A percentile compares a stretch with the other conserved stretches of the same genome.
Evolutionary conservation across 2,888 invertebrate species (phyloP).

Genomic region (Melanchra persicariae): DNA sequence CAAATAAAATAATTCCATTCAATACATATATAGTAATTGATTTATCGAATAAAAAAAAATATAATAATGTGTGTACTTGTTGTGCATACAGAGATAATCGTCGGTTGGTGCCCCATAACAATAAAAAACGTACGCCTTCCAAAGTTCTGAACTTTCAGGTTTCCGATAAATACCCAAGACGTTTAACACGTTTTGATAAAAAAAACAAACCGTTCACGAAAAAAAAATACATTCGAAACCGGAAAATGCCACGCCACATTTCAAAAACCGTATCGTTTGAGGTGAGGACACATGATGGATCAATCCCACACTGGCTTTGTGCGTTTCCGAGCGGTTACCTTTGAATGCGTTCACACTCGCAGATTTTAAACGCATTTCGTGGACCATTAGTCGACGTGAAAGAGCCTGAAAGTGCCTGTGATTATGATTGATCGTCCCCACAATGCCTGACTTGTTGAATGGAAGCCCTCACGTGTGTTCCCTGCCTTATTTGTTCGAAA

Average conservation of each 20-base stretch:
- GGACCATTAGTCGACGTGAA: constrained; percentile 90
- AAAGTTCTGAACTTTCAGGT: too few species aligned
- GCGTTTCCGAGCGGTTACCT: constrained; percentile 89
- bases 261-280: constrained; percentile 60
- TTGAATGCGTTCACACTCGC: constrained; percentile 84
- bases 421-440: constrained; percentile 89
- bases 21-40: too few species aligned
- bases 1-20: background rate
- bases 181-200: background rate
- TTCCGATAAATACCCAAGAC: background rate
- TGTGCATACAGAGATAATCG: too few species aligned
- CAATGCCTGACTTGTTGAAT: constrained; percentile 89
- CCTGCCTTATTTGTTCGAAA: constrained; percentile 80
- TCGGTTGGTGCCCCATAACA: too few species aligned
- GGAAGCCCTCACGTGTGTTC: constrained; percentile 84
- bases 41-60: too few species aligned
- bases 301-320: constrained; percentile 82
- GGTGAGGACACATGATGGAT: constrained; percentile 87
- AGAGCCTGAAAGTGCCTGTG: constrained; percentile 88
- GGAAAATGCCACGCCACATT: constrained; percentile 51
- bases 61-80: too few species aligned
- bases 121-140: too few species aligned
- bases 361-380: constrained; percentile 90
- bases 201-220: background rate
- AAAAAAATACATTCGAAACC: background rate